These are phyloP conservation scores for Camptogramma bilineatum DNA, from an alignment of 2,888 invertebrate genomes.

Conservation along the genomic window DNA sequence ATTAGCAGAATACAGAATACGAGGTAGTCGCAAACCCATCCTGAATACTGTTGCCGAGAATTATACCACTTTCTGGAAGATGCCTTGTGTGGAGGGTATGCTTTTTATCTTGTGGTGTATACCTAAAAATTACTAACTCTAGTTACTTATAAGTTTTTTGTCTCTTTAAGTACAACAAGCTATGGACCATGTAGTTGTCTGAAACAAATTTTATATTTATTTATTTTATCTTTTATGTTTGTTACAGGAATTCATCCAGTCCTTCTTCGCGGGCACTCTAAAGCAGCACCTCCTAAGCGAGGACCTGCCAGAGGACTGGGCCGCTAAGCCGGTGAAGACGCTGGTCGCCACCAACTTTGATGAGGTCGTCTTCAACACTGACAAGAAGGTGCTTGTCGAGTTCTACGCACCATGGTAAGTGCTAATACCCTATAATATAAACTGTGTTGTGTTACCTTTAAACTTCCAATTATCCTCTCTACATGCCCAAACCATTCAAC, in stretches of 20 bases:
- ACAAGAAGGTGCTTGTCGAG: slow-evolving; percentile 98
- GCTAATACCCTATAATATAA: not conserved
- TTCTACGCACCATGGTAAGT: slow-evolving; percentile 98
- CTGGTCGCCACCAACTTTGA: slow-evolving; percentile 98
- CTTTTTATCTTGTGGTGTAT: no score
- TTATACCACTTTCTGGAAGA: no score
- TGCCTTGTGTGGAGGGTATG: no score
- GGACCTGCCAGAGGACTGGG: slow-evolving; percentile 98
- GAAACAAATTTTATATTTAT: not conserved
- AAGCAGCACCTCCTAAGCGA: slow-evolving; percentile 98
- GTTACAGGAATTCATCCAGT: slow-evolving; percentile 90
- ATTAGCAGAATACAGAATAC: no score
- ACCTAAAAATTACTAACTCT: no score
- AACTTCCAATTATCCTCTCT: no score
- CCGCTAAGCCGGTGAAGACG: slow-evolving; percentile 95
- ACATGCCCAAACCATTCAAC: no score
- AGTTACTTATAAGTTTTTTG: no score
- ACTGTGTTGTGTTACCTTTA: not conserved
- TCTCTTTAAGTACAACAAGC: no score
- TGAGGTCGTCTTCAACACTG: slow-evolving; percentile 93
- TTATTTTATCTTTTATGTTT: not conserved
- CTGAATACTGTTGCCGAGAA: no score
- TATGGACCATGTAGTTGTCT: no score
- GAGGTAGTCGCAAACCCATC: no score
- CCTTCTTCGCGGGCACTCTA: slow-evolving; percentile 95